Evolutionary conservation across 2,888 invertebrate genomes (phyloP).

Genomic region (Zele albiditarsus): DNA sequence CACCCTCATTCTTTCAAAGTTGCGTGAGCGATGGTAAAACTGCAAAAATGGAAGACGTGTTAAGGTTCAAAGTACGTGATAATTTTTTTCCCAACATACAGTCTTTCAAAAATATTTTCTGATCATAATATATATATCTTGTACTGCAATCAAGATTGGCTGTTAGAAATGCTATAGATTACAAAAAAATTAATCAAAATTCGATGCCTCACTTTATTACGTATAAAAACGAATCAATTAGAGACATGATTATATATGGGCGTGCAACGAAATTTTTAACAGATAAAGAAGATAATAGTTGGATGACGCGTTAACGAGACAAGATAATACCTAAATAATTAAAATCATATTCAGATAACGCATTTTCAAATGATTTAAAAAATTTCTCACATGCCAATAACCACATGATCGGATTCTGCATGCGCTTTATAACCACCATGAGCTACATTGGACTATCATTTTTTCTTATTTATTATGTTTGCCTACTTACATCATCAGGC

Average conservation of each 20-base stretch:
- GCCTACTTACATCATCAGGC: slow-evolving; percentile 66
- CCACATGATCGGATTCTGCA: slow-evolving; percentile 28
- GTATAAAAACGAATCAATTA: not conserved
- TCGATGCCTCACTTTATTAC: not conserved
- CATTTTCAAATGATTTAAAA: not conserved
- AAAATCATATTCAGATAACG: not conserved
- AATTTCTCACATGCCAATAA: not conserved
- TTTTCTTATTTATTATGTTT: slow-evolving; percentile 63
- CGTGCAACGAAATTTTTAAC: too few species aligned
- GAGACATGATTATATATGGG: not conserved
- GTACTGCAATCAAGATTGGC: slow-evolving; percentile 4
- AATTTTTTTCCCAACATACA: not conserved
- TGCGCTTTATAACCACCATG: slow-evolving; percentile 38
- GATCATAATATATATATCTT: not conserved
- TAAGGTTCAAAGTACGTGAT: slow-evolving; percentile 87
- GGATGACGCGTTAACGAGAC: not conserved
- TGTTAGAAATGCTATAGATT: slow-evolving; percentile 4
- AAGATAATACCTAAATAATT: not conserved
- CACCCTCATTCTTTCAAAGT: slow-evolving; percentile 96
- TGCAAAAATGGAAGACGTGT: slow-evolving; percentile 96
- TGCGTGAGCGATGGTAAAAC: slow-evolving; percentile 96
- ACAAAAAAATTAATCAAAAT: slow-evolving; percentile 1
- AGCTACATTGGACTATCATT: slow-evolving; percentile 56
- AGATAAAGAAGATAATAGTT: not conserved
- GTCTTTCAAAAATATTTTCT: not conserved